A percentile compares a stretch with the other conserved stretches of the same genome.
Evolutionary conservation across 2,888 invertebrate genomes (phyloP).

Genomic region (Lepidocyrtinus sp.): DNA sequence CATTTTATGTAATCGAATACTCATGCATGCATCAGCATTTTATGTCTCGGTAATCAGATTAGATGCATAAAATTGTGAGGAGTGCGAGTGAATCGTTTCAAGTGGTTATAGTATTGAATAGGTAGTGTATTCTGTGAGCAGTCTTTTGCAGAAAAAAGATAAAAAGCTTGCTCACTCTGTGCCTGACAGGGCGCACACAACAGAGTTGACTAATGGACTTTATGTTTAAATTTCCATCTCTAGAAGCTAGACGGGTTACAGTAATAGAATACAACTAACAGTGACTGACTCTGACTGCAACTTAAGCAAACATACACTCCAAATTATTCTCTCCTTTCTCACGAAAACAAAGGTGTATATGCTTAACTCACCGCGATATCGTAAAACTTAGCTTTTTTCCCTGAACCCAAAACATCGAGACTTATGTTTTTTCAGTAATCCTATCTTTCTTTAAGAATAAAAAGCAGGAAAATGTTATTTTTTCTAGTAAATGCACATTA

Average conservation of each 20-base stretch:
- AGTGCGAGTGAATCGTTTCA: neutral
- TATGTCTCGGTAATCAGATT: constrained; percentile 41
- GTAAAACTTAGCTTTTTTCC: too few species aligned
- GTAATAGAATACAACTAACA: neutral
- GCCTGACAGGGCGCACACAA: neutral
- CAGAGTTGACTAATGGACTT: constrained; percentile 15
- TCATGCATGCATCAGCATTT: constrained; percentile 53
- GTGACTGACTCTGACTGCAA: neutral
- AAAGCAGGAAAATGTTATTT: neutral
- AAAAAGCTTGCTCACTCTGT: neutral
- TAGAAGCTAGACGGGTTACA: neutral
- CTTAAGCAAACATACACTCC: constrained; percentile 12
- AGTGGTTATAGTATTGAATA: neutral
- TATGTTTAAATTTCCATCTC: constrained; percentile 15
- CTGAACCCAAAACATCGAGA: too few species aligned
- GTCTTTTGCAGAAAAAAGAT: constrained; percentile 5
- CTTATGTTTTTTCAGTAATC: neutral
- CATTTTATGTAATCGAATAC: constrained; percentile 43
- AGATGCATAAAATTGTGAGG: constrained; percentile 34
- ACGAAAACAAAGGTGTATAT: neutral
- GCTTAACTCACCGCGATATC: too few species aligned
- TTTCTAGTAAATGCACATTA: constrained; percentile 4
- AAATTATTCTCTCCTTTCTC: neutral
- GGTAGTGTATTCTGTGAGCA: neutral
- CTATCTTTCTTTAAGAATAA: constrained; percentile 20